Base-by-base conservation (phyloP, 2,797 vertebrate genomes). In the Ibycter americanus region DNA sequence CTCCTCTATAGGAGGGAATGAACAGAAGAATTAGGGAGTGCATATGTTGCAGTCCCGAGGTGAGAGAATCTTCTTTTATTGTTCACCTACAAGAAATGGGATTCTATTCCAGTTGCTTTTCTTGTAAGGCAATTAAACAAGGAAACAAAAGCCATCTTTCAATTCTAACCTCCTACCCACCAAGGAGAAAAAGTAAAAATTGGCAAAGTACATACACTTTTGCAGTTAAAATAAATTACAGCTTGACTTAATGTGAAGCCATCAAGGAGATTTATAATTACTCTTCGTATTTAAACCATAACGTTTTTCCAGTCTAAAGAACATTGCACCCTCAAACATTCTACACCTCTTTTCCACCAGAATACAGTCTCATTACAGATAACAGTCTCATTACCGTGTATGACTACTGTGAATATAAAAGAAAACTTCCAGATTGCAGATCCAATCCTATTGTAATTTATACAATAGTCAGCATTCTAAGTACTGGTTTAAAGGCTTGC, bases 201-300 rank as follows among this genome's bases (percentile, higher is more conserved):
- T 3, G 0, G n/a, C 59, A 78, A 67, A 96, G 65, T 66, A 70
- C n/a, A n/a, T 17, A 54, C 25, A 32, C 19, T 55, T 83, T 16
- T 65, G 77, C 80, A 61, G 67, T 92, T 49, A 79, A 95, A 96
- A 94, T 79, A 90, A 71, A 91, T 93, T 90, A 59, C 59, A 74
- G 23, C 42, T 74, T 31, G 29, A 87, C 55, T 92, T 93, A 80
- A 95, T 34, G 51, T 15, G 63, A 90, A 93, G 19, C 54, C 80
- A 91, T 87, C 65, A 70, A 91, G 73, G 61, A 94, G 74, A 95
- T 92, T 92, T 96, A 90, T 84, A 90, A 95, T 94, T 97, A 93
- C 49, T 89, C 74, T 81, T 84, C 3, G 3, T 89, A 88, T 86
- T 94, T 80, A 93, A 96, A 70, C 59, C 3, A 1, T 47, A 85